These are phyloP conservation scores for Camponotus pennsylvanicus DNA, from an alignment of 1,140 invertebrate species.

Conservation along the genomic window DNA sequence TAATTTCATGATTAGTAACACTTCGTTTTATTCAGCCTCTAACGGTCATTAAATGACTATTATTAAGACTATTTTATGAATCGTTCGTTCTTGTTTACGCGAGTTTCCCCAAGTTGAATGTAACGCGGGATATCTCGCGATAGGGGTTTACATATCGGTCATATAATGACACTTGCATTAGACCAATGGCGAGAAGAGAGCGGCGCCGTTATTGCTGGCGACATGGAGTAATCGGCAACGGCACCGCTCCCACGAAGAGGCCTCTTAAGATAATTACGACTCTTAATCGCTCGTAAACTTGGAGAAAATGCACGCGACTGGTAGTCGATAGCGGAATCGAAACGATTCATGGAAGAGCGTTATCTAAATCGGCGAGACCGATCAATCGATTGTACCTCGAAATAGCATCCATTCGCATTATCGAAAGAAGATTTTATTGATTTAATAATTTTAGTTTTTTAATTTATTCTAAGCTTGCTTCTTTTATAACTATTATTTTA, in stretches of 20 bases:
- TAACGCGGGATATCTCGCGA: slow-evolving; percentile 32
- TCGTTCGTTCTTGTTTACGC: slow-evolving; percentile 16
- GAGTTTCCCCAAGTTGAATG: slow-evolving; percentile 13
- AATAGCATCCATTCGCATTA: slow-evolving; percentile 15
- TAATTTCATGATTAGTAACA: background rate
- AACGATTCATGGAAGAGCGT: slow-evolving; percentile 32
- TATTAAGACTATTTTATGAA: slow-evolving; percentile 13
- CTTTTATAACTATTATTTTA: background rate
- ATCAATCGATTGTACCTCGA: slow-evolving; percentile 17
- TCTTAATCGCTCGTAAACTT: slow-evolving; percentile 66
- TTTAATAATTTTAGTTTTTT: background rate
- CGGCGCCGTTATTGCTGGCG: slow-evolving; percentile 43
- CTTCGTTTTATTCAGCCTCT: slow-evolving; percentile 21
- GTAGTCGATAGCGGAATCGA: slow-evolving; percentile 25
- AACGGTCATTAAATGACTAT: background rate
- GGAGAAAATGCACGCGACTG: slow-evolving; percentile 44
- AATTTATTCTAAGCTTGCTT: background rate
- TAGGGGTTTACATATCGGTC: slow-evolving; percentile 32
- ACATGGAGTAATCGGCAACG: slow-evolving; percentile 58
- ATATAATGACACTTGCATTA: slow-evolving; percentile 48
- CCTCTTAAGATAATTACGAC: slow-evolving; percentile 71
- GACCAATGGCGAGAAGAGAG: slow-evolving; percentile 42
- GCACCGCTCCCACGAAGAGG: slow-evolving; percentile 59
- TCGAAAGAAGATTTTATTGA: background rate
- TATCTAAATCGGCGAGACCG: slow-evolving; percentile 14